Conservation (phyloP, 2,797 vertebrate species). For the Monodelphis domestica region DNA sequence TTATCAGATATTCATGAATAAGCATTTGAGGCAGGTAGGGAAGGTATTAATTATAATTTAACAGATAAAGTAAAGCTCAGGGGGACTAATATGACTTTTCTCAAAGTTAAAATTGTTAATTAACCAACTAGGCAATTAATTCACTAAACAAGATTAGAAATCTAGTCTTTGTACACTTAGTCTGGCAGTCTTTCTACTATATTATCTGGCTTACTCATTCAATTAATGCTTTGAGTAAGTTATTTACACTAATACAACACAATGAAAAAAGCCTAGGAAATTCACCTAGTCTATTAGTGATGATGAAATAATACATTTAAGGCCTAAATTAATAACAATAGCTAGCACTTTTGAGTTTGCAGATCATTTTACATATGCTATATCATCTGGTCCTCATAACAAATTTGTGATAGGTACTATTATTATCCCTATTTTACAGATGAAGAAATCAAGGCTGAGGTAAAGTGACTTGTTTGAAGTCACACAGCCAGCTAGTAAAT, state of each 20-base stretch:
- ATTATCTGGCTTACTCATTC: neutral
- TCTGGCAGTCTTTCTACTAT: neutral
- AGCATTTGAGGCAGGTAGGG: neutral
- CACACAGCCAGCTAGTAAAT: neutral
- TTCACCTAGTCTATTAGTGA: neutral
- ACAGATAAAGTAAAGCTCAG: neutral
- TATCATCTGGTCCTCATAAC: neutral
- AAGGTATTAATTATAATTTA: too few relatives aligned
- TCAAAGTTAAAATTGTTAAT: neutral
- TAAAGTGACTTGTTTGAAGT: neutral
- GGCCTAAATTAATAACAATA: neutral
- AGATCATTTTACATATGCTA: neutral
- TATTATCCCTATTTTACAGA: neutral
- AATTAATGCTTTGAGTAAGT: neutral
- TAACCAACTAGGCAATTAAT: neutral
- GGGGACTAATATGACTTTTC: neutral
- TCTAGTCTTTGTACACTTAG: accelerated
- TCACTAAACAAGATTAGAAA: neutral
- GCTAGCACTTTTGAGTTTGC: neutral
- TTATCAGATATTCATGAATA: neutral
- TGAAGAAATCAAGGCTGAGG: neutral
- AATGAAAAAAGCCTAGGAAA: neutral
- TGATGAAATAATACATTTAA: neutral
- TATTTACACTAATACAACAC: neutral
- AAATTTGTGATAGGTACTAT: neutral